Percentiles rank a stretch among this genome's conserved stretches.
Evolutionary conservation across 35 echinoderm and acorn worm genomes (phyloP).

Genomic region (Heliocidaris tuberculata): DNA sequence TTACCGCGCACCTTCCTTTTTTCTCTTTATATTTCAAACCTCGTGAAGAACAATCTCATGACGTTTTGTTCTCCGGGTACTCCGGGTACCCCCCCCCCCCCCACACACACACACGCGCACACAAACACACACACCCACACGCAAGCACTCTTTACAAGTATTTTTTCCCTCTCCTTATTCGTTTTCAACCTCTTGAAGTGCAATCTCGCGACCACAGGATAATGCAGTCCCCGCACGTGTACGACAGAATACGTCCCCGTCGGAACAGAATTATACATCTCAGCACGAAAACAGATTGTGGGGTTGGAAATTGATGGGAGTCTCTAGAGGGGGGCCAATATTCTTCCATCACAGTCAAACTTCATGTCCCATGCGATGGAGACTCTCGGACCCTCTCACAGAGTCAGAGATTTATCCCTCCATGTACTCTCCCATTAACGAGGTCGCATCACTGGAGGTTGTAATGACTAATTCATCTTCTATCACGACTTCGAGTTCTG

Average conservation of each 20-base stretch:
- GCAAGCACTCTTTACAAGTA: no score
- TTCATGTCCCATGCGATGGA: background rate
- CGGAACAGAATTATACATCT: background rate
- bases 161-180: no score
- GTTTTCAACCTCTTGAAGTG: no score
- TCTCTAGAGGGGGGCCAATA: constrained; percentile 27
- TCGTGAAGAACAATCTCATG: no score
- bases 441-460: background rate
- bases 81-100: no score
- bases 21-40: no score
- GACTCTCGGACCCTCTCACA: background rate
- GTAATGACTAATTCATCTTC: background rate
- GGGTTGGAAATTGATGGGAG: constrained; percentile 20
- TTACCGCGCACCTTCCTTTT: no score
- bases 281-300: background rate
- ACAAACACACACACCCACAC: no score
- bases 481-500: background rate
- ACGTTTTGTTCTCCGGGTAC: no score
- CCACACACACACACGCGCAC: no score
- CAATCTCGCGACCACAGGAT: background rate
- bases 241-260: background rate
- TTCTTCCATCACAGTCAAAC: constrained; percentile 34
- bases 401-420: background rate
- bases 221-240: background rate
- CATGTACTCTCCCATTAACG: background rate